Evolutionary conservation across 2,113 vertebrate genomes (phyloP), one percentile per base, ranked within the genome.

Genomic region (Python bivittatus): DNA sequence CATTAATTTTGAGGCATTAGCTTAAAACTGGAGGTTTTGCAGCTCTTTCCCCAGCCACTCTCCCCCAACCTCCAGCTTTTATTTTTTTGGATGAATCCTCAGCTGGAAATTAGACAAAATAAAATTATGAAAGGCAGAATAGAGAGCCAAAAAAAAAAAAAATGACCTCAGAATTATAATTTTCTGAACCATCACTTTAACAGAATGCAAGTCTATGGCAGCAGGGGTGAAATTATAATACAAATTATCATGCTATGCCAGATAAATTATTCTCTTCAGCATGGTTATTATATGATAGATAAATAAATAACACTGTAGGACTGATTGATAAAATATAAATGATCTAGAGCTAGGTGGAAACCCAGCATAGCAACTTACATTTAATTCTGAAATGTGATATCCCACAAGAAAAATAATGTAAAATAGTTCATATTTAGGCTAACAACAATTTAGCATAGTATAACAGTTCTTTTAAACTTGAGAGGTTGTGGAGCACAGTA

Each of bases 301-400:
- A 98, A 98, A 98, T 98, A 98, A 97, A 97, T 98, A 98, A 97
- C 97, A 98, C 97, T 95, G 94, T 96, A 95, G 94, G 97, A 95
- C 96, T 98, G 97, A 98, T 95, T 98, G 97, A 97, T 97, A 97
- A 98, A 98, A 98, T 97, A 95, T 94, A 97, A 97, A 96, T 97
- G 97, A 97, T 98, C 97, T 97, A 96, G 96, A 98, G 96, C 95
- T 97, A 97, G 97, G 96, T 95, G 96, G 97, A 96, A 97, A 96
- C 93, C 96, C 93, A 96, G 90, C 95, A 95, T 93, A 83, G 15
- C 95, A 84, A 95, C 96, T 91, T 95, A 95, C 95, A 97, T 97
- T 97, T 95, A 94, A 96, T 95, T 94, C 92, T 95, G 95, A 97
- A 97, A 97, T 97, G 95, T 97, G 96, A 97, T 97, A 52, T 98